phyloP scores from a whole-genome alignment of 2,888 invertebrate species.

The Chloroclysta siterata region DNA sequence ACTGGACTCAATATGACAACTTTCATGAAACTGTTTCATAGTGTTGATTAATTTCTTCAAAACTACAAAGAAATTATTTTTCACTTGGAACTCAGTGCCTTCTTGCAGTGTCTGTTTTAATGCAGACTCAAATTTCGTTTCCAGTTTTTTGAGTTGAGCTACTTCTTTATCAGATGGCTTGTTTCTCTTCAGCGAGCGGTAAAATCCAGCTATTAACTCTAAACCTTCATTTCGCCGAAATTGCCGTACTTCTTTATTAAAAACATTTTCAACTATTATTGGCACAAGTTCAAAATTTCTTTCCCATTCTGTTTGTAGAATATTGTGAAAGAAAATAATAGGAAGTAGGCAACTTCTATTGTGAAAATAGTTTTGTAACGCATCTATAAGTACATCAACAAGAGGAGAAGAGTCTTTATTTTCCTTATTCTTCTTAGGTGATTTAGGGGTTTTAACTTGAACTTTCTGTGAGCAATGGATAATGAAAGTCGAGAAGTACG shows the following conservation, averaged over 20 bases:
- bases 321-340: slow-evolving; percentile 86
- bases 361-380: slow-evolving; percentile 85
- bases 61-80: slow-evolving; percentile 84
- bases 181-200: slow-evolving; percentile 83
- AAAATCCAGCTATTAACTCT: slow-evolving; percentile 87
- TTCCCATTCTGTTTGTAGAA: slow-evolving; percentile 87
- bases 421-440: slow-evolving; percentile 62
- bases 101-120: slow-evolving; percentile 67
- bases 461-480: slow-evolving; percentile 86
- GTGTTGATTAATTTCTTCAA: slow-evolving; percentile 82
- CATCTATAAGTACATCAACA: slow-evolving; percentile 78
- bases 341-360: slow-evolving; percentile 88
- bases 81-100: slow-evolving; percentile 70
- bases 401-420: slow-evolving; percentile 59
- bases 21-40: slow-evolving; percentile 78
- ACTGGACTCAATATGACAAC: slow-evolving; percentile 61
- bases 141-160: slow-evolving; percentile 68
- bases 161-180: slow-evolving; percentile 67
- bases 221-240: slow-evolving; percentile 88
- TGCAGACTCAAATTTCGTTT: slow-evolving; percentile 74
- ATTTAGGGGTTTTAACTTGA: slow-evolving; percentile 53
- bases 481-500: slow-evolving; percentile 87
- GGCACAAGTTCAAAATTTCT: slow-evolving; percentile 86
- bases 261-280: slow-evolving; percentile 85
- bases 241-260: slow-evolving; percentile 85